Evolutionary conservation across 2,797 vertebrate species (phyloP).

Genomic region (Sebastes ruberrimus): DNA sequence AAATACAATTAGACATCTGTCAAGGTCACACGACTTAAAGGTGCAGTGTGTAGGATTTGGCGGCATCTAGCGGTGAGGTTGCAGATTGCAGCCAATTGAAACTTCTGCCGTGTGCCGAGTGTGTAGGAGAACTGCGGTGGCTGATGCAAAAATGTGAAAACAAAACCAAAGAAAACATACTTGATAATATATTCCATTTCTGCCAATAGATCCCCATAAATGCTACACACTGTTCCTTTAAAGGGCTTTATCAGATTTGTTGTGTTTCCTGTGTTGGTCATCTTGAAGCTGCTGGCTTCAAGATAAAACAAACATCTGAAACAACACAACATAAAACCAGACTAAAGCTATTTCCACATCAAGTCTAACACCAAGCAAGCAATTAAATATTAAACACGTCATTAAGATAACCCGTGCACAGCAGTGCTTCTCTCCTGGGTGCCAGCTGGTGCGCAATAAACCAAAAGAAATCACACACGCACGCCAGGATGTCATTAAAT

Average conservation of each 20-base stretch:
- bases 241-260: not conserved
- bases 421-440: not conserved
- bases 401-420: not conserved
- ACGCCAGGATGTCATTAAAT: not conserved
- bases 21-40: not conserved
- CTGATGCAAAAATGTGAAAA: too few species aligned
- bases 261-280: not conserved
- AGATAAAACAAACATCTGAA: too few species aligned
- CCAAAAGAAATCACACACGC: not conserved
- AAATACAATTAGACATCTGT: not conserved
- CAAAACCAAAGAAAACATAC: too few species aligned
- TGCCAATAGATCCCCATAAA: too few species aligned
- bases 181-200: too few species aligned
- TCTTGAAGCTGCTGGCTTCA: fast-evolving
- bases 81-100: too few species aligned
- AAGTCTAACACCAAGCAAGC: not conserved
- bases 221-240: not conserved
- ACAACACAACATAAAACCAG: too few species aligned
- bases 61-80: too few species aligned
- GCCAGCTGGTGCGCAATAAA: not conserved
- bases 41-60: too few species aligned
- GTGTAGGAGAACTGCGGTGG: too few species aligned
- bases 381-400: not conserved
- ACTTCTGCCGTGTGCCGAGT: too few species aligned
- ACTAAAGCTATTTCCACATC: not conserved